Conservation (phyloP, 2,797 vertebrate genomes). For the Galagoides demidoff region DNA sequence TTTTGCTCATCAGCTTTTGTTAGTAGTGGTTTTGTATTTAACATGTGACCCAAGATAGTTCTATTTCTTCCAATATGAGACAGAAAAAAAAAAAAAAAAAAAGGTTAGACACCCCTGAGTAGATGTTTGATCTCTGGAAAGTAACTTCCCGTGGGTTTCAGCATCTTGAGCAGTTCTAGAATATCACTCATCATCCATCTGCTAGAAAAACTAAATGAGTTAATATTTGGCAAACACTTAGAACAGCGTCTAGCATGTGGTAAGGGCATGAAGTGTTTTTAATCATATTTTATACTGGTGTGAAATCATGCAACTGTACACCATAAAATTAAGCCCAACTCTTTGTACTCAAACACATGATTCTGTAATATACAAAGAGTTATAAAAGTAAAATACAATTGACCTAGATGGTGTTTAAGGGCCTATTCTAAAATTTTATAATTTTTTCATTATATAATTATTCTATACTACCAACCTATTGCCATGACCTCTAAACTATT, state of each 20-base stretch:
- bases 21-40: too few species aligned
- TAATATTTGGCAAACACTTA: background rate
- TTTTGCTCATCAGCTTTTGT: too few species aligned
- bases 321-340: background rate
- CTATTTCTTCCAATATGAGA: too few species aligned
- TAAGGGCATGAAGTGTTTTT: background rate
- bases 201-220: background rate
- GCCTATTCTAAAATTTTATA: background rate
- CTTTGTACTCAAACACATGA: background rate
- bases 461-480: too few species aligned
- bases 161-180: background rate
- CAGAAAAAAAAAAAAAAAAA: background rate
- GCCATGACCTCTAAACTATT: background rate
- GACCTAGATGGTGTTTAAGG: background rate
- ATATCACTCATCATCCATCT: too few species aligned
- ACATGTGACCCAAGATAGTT: too few species aligned
- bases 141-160: background rate
- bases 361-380: background rate
- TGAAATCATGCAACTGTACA: background rate
- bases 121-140: background rate
- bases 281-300: background rate
- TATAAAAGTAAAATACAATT: background rate
- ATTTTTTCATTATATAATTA: background rate
- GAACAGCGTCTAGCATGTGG: background rate
- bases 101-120: background rate